Base-by-base conservation (phyloP, 2,113 vertebrate species). In the Neotragus moschatus region DNA sequence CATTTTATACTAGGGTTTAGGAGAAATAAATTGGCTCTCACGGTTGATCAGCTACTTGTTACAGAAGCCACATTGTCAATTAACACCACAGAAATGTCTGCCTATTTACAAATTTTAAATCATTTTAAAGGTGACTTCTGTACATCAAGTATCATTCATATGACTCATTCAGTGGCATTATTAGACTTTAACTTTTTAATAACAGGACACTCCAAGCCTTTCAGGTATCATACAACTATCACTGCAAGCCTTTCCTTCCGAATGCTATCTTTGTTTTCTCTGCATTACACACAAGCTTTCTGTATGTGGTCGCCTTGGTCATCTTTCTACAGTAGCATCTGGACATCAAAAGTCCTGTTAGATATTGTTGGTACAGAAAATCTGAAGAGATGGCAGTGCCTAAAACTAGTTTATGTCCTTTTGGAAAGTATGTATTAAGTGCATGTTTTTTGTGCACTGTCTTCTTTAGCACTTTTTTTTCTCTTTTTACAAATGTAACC, bases 261-360 rank as follows among this genome's bases (percentile, higher is more conserved):
- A 98, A 98, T 90, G 61, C 93, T 95, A 15, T 96, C 94, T 98
- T 97, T 98, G 88, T 97, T 87, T 96, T 66, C 17, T 92, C 96
- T 96, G 77, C 91, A 77, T 98, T 93, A 95, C 90, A 98, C 91
- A 97, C 94, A 97, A 96, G 97, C 97, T 98, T 98, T 79, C 70
- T 97, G 98, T 98, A 98, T 90, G 91, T 98, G 95, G 96, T 95
- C 98, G 99, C 98, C 99, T 99, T 99, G 98, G 98, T 98, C 97
- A 97, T 97, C 92, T 97, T 97, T 80, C 63, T 39, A 47, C n/a
- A 97, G 92, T 96, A 96, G 92, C 93, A 97, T 95, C n/a, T 43
- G 98, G 94, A 97, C 91, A 90, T 97, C 87, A 94, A 49, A 98
- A 98, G 96, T 98, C 98, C 95, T 97, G 87, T 96, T 98, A 25